Evolutionary conservation across 1,140 invertebrate species (phyloP), one percentile per base, ranked within the genome.

Genomic region (Onthophagus taurus): DNA sequence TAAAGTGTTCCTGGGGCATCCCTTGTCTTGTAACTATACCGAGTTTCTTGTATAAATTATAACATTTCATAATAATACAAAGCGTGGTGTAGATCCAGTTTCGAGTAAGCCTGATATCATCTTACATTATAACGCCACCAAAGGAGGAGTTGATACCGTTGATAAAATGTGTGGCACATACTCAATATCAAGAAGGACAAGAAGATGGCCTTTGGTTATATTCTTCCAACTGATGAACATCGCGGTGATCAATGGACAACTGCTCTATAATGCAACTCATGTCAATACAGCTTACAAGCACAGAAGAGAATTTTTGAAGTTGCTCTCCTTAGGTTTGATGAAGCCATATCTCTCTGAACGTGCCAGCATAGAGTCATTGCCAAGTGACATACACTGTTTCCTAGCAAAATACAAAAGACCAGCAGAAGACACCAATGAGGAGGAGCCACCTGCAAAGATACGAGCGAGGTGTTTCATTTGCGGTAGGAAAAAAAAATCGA

Each of bases 151-250:
- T 2, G 58, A 66, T 51, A 56, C 42, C 9, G 57, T 61, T 31
- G 60, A 69, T 50, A 46, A 58, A 48, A 48, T 54, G 31, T 63
- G 53, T 48, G 39, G 56, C 45, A 50, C 34, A 33, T 50, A 52
- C 42, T 45, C 20, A 21, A 65, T 65, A 6, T 59, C 63, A 52
- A 60, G 69, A 33, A 57, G 66, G 33, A 66, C 66, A 35, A 64
- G 66, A 49, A 64, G 70, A 53, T 75, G 72, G 72, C 65, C 68
- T 7, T 49, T 72, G 8, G 66, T 65, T 4, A 49, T 73, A 36
- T 74, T 74, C 53, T 72, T 66, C 41, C 63, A 63, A 29, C 47
- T 71, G n/a, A 49, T 75, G 4, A 69, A 74, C 52, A 65, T 75
- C 49, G 66, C 68, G 13, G 57, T 66, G 6, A 57, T 72, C 1